These are phyloP conservation scores for Panurus biarmicus DNA, from an alignment of 2,113 vertebrate genomes.

Conservation along the genomic window DNA sequence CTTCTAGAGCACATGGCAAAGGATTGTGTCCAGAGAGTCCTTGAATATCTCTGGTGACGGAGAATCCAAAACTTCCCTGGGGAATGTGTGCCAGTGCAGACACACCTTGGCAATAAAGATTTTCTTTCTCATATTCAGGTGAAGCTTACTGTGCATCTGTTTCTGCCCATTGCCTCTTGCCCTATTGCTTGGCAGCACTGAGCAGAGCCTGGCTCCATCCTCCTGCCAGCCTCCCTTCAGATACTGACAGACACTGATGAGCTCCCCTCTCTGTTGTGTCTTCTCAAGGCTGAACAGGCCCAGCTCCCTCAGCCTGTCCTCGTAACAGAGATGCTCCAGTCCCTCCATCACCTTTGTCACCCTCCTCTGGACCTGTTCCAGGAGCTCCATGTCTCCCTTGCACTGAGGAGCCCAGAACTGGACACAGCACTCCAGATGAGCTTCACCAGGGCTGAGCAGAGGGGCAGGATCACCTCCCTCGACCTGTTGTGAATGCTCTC, in stretches of 20 bases:
- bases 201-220: not conserved
- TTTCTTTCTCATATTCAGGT: not conserved
- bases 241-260: not conserved
- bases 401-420: not conserved
- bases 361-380: not conserved
- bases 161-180: not conserved
- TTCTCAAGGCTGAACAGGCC: not conserved
- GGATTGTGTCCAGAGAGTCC: not conserved
- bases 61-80: not conserved
- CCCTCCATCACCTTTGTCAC: not conserved
- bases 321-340: rapidly evolving
- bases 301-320: not conserved
- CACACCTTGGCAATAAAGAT: not conserved
- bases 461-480: not conserved
- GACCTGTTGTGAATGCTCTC: rapidly evolving
- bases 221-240: not conserved
- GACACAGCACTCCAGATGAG: not conserved
- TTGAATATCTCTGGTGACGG: not conserved
- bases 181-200: rapidly evolving
- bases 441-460: not conserved
- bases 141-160: not conserved
- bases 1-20: not conserved
- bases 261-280: rapidly evolving
- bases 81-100: not conserved
- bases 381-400: not conserved